Base-by-base conservation (phyloP, 2,113 vertebrate species). In the Silurus asotus region DNA sequence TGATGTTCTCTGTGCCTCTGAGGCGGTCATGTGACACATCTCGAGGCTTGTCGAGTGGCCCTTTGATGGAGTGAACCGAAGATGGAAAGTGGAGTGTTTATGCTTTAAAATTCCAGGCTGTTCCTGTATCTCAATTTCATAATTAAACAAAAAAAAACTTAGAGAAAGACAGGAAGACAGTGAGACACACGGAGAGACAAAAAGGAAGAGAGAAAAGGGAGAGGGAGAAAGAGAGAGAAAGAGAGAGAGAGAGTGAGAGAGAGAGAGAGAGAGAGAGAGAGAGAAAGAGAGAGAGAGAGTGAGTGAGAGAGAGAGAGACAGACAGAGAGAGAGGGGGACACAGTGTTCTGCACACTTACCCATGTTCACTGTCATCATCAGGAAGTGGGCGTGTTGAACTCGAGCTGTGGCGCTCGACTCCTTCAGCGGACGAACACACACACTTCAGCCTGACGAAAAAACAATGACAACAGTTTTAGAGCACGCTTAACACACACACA, bases 331-430 rank as follows among this genome's bases (percentile, higher is more conserved):
- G 8, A 72, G 75, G 51, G 72, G 20, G 14, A 81, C 37, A 15
- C 7, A 75, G 48, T n/a, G 55, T 64, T 64, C 56, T 20, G 53
- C 67, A 82, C 23, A 61, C 94, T 94, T 88, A 95, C 95, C 94
- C 94, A 95, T 95, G 93, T 95, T 95, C 95, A 95, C 94, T 92
- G 95, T 95, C 95, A 95, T 95, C 94, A 95, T 95, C 95, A 93
- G 94, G 94, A 94, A 92, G 94, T 93, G 93, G 88, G 89, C 90
- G 89, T 76, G 92, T 87, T 93, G 93, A 94, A 94, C 93, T 93
- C 62, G 93, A 94, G 94, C 94, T 48, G 90, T 23, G 84, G 91
- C 89, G 92, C 94, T 93, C 92, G 92, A 92, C 91, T 93, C 92
- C 93, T 91, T 93, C 93, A 92, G 90, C 92, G 92, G 94, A 91